These are phyloP conservation scores for Poecilia velifera DNA, from an alignment of 2,797 vertebrate genomes.

Conservation along the genomic window DNA sequence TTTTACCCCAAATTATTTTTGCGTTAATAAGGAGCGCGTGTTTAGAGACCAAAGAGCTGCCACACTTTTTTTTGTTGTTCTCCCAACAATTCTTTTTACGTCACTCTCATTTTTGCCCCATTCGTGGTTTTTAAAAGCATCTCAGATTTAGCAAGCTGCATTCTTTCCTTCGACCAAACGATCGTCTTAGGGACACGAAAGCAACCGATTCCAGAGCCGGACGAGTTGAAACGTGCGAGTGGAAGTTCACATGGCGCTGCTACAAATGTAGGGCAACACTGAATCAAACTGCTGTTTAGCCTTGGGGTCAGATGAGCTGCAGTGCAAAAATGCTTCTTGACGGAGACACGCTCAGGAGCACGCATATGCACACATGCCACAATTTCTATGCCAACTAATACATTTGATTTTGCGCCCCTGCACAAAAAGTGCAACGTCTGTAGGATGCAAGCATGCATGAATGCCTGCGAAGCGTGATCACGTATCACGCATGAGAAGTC, in stretches of 20 bases:
- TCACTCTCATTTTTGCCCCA: constrained; percentile 29
- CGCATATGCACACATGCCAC: constrained; percentile 17
- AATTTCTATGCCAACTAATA: constrained; percentile 24
- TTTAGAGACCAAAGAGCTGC: neutral
- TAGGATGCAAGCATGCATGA: constrained; percentile 22
- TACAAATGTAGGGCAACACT: constrained; percentile 75
- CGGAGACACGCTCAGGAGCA: constrained; percentile 14
- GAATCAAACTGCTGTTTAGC: constrained; percentile 61
- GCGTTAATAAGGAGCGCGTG: neutral
- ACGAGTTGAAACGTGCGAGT: constrained; percentile 51
- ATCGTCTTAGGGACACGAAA: constrained; percentile 42
- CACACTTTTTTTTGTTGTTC: constrained; percentile 7
- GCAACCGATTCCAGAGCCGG: constrained; percentile 44
- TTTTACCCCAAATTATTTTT: neutral
- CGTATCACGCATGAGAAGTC: constrained; percentile 29
- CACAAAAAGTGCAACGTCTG: constrained; percentile 23
- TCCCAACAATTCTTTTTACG: constrained; percentile 41
- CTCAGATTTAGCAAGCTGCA: constrained; percentile 48
- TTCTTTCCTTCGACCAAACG: constrained; percentile 48
- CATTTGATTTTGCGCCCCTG: constrained; percentile 24
- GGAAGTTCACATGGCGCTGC: constrained; percentile 49
- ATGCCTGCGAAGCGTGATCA: neutral
- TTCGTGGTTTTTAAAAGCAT: constrained; percentile 38
- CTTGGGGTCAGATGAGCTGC: constrained; percentile 67
- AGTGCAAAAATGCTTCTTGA: constrained; percentile 30